Evolutionary conservation across 2,113 vertebrate genomes (phyloP).

Genomic region (Zapornia atra): DNA sequence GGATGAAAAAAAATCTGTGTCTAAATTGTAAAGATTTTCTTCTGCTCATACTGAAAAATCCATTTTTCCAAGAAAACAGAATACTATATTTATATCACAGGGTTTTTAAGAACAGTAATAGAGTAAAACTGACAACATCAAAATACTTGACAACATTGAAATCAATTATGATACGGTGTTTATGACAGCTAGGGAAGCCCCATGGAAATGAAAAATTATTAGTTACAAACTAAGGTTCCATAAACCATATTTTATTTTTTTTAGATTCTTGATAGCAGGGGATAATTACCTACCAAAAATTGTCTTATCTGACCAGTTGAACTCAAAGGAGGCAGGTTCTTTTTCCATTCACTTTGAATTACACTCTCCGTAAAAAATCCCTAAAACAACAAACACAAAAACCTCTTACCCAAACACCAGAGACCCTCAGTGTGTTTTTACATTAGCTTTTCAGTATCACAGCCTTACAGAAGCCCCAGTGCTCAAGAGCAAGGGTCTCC

Average conservation of each 20-base stretch:
- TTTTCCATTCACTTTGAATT: background rate
- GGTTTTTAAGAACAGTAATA: background rate
- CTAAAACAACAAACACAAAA: too few species aligned
- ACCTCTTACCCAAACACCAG: background rate
- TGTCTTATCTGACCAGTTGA: background rate
- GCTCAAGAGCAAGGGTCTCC: background rate
- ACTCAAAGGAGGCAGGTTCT: background rate
- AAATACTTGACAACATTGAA: background rate
- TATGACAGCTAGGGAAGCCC: background rate
- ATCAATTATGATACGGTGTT: background rate
- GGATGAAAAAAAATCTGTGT: background rate
- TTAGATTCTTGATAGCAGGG: background rate
- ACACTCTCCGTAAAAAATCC: background rate
- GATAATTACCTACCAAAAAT: background rate
- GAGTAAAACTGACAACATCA: background rate
- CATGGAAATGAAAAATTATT: background rate
- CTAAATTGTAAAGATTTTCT: background rate
- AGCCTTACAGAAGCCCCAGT: background rate
- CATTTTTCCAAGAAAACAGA: background rate
- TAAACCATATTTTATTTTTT: background rate
- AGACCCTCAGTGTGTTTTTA: background rate
- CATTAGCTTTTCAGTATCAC: background rate
- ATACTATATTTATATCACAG: background rate
- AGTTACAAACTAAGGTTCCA: background rate
- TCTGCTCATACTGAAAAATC: background rate